Evolutionary conservation across 2,797 vertebrate species (phyloP).

Genomic region (Mus spretus): DNA sequence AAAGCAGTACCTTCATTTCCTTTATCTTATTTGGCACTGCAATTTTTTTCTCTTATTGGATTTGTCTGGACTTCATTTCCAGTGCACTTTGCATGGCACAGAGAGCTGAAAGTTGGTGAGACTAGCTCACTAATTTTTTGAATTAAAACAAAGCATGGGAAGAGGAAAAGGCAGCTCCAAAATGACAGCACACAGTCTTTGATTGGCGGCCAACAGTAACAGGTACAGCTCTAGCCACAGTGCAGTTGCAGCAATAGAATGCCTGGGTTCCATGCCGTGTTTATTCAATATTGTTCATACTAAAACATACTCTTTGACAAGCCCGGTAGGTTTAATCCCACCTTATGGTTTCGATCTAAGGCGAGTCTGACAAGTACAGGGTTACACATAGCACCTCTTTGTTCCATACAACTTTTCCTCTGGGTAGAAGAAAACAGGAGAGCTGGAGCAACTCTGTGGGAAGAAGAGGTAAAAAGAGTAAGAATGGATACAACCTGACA

Average conservation of each 20-base stretch:
- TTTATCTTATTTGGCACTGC: not conserved
- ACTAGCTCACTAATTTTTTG: not conserved
- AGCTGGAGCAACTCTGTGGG: not conserved
- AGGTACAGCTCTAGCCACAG: not conserved
- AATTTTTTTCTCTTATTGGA: constrained; percentile 22
- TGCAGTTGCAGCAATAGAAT: not conserved
- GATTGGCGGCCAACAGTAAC: not conserved
- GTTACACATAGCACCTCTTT: not conserved
- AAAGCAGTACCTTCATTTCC: not conserved
- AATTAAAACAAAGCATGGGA: not conserved
- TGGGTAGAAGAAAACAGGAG: not conserved
- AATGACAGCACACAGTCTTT: not conserved
- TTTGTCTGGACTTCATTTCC: not conserved
- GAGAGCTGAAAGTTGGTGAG: not conserved
- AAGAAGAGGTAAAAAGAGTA: not conserved
- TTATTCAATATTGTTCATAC: not conserved
- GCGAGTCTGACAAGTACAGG: too few species aligned
- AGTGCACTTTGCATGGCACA: not conserved
- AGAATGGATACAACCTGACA: not conserved
- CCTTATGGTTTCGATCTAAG: not conserved
- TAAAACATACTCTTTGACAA: not conserved
- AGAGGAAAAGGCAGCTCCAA: not conserved
- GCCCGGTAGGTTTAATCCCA: not conserved
- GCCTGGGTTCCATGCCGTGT: not conserved
- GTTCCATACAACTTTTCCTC: not conserved